Evolutionary conservation across 2,113 vertebrate genomes (phyloP).

Genomic region (Aix galericulata): DNA sequence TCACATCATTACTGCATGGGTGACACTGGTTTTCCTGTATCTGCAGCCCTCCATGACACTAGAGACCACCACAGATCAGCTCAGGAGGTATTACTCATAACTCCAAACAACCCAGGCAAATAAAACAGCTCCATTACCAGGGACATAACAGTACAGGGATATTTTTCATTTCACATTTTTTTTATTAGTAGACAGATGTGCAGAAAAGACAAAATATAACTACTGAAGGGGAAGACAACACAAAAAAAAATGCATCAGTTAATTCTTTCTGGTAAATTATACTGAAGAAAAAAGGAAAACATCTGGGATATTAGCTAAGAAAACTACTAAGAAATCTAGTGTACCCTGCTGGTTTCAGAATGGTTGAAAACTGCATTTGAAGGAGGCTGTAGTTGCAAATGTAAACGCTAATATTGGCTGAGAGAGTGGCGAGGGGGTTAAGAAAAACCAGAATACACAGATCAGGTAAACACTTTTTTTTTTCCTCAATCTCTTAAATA

Average conservation of each 20-base stretch:
- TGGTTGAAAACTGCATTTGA: constrained; percentile 77
- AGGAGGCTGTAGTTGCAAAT: constrained; percentile 58
- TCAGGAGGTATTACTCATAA: neutral
- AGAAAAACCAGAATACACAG: constrained; percentile 38
- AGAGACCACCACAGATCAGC: neutral
- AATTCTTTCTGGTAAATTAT: constrained; percentile 78
- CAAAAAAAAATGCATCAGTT: constrained; percentile 81
- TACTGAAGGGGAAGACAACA: constrained; percentile 78
- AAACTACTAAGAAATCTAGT: constrained; percentile 75
- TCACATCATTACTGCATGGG: too few relatives aligned
- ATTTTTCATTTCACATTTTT: constrained; percentile 80
- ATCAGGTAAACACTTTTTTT: constrained; percentile 46
- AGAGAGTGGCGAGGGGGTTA: neutral
- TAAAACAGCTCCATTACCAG: neutral
- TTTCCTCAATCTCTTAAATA: constrained; percentile 61
- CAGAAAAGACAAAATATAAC: constrained; percentile 83
- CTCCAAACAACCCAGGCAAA: neutral
- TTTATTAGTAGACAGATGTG: constrained; percentile 85
- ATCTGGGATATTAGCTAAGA: constrained; percentile 71
- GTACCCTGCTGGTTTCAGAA: constrained; percentile 79
- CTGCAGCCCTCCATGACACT: too few relatives aligned
- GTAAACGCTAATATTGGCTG: constrained; percentile 70
- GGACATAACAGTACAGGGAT: constrained; percentile 55
- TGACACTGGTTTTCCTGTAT: too few relatives aligned
- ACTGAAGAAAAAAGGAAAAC: constrained; percentile 64